phyloP scores from a whole-genome alignment of 2,797 vertebrate genomes.

The Enteromius mattozi region DNA sequence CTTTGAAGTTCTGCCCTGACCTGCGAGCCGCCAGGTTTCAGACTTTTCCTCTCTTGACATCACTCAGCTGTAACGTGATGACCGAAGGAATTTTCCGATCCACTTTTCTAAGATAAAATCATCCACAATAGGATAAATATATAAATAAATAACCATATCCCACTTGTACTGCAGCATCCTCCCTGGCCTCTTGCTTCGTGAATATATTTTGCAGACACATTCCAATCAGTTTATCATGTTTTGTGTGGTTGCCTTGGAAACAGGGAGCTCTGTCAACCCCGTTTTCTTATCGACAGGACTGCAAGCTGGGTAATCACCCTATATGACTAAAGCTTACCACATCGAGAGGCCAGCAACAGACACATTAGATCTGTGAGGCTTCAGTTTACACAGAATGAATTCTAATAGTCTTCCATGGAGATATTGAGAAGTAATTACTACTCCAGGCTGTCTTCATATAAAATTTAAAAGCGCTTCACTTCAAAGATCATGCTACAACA shows the following conservation, averaged over 20 bases:
- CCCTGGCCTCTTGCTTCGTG: constrained; percentile 20
- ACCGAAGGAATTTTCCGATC: not conserved
- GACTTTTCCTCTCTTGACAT: constrained; percentile 52
- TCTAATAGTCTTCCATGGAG: constrained; percentile 23
- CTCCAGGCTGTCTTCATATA: constrained; percentile 21
- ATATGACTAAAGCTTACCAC: constrained; percentile 20
- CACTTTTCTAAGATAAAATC: constrained; percentile 34
- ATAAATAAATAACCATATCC: not conserved
- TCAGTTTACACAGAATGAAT: constrained; percentile 20
- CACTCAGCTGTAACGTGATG: constrained; percentile 11
- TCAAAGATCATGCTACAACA: not conserved
- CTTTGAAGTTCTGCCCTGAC: constrained; percentile 42
- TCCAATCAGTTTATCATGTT: constrained; percentile 39
- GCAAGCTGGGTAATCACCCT: constrained; percentile 29
- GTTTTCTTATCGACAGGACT: constrained; percentile 37
- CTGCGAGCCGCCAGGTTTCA: not conserved
- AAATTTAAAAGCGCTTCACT: constrained; percentile 9
- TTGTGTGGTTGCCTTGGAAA: constrained; percentile 51
- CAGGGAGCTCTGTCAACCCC: constrained; percentile 30
- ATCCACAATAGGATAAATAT: constrained; percentile 32
- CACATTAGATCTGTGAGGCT: constrained; percentile 5
- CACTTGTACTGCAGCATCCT: not conserved
- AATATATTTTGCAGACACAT: constrained; percentile 42
- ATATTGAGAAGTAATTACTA: constrained; percentile 11
- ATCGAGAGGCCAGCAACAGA: not conserved